A percentile compares a stretch with the other conserved stretches of the same genome.
phyloP scores from a whole-genome alignment of 1,140 invertebrate genomes.

The Sarcophaga bullata region DNA sequence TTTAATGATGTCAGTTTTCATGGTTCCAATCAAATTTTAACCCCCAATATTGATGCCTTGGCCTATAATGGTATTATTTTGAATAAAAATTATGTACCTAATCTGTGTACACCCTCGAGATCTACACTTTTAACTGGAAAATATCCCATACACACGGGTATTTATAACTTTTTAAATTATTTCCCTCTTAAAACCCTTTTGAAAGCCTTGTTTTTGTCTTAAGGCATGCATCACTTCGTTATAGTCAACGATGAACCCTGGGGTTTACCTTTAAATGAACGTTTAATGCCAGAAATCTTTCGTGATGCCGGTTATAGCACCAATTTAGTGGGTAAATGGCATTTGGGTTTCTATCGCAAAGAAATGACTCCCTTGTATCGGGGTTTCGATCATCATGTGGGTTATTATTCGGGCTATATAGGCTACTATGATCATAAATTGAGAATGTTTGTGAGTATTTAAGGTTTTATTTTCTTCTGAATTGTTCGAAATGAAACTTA shows the following conservation, averaged over 20 bases:
- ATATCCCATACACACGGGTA: conserved; percentile 84
- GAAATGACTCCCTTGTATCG: conserved; percentile 80
- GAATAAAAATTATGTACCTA: conserved; percentile 79
- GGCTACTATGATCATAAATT: conserved; percentile 84
- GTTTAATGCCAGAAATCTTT: conserved; percentile 80
- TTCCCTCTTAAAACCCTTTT: background rate
- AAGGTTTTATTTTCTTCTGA: background rate
- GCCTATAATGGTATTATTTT: conserved; percentile 82
- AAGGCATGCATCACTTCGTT: conserved; percentile 83
- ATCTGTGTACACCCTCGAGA: conserved; percentile 82
- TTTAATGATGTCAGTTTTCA: conserved; percentile 93
- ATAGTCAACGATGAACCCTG: conserved; percentile 78
- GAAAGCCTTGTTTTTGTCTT: background rate
- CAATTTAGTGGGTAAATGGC: conserved; percentile 91
- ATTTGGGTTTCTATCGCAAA: conserved; percentile 78
- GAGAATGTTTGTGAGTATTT: conserved; percentile 68
- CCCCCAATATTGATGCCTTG: conserved; percentile 85
- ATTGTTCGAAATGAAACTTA: background rate
- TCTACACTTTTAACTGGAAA: conserved; percentile 83
- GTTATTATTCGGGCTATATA: conserved; percentile 83
- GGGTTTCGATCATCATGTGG: conserved; percentile 86
- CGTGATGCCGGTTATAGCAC: conserved; percentile 81
- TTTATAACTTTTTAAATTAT: background rate
- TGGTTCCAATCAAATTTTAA: conserved; percentile 84
- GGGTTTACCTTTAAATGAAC: conserved; percentile 78